Conservation (phyloP, 2,113 vertebrate species). For the Nymphicus hollandicus region DNA sequence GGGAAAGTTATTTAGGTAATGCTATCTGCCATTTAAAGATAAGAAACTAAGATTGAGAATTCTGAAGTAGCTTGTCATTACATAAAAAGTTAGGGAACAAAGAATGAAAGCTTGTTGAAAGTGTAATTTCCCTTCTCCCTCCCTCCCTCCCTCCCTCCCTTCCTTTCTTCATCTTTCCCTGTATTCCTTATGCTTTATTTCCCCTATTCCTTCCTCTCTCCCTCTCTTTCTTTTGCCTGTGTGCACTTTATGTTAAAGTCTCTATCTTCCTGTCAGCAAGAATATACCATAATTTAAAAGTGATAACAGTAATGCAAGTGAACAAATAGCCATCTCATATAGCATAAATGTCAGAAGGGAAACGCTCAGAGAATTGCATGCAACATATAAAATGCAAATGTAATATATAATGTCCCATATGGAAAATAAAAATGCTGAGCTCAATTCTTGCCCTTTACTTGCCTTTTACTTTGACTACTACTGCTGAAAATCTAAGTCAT, state of each 20-base stretch:
- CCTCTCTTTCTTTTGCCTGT: neutral
- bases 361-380: constrained; percentile 1
- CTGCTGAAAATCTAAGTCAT: constrained; percentile 5
- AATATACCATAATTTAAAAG: neutral
- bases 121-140: neutral
- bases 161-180: neutral
- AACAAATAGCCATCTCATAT: constrained; percentile 2
- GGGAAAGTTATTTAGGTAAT: neutral
- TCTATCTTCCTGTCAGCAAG: neutral
- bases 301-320: neutral
- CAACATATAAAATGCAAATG: constrained; percentile 39
- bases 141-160: neutral
- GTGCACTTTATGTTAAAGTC: neutral
- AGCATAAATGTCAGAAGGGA: constrained; percentile 16
- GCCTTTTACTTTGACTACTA: constrained; percentile 18
- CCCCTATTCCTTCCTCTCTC: neutral
- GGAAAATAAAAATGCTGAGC: constrained; percentile 37
- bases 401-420: neutral
- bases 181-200: neutral
- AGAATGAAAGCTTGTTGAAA: neutral
- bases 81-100: neutral
- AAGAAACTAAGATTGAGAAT: neutral
- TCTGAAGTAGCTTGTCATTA: neutral
- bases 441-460: constrained; percentile 33
- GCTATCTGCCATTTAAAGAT: neutral